A percentile compares a stretch with the other conserved stretches of the same genome.
These are phyloP conservation scores for Eudyptes chrysolophus DNA, from an alignment of 2,113 vertebrate genomes.

Conservation along the genomic window DNA sequence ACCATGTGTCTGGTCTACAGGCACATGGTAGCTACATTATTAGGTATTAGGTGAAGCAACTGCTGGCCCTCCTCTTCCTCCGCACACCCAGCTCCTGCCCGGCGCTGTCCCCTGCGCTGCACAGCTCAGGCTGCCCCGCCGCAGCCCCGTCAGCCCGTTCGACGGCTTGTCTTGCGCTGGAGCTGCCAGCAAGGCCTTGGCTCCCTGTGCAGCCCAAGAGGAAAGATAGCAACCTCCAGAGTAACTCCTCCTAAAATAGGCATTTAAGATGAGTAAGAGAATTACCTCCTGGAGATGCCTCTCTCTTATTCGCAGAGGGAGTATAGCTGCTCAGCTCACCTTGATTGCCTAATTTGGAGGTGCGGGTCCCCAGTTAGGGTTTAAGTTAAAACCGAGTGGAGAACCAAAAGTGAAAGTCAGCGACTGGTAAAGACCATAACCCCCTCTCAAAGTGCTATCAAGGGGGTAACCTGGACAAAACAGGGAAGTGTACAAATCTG, in stretches of 20 bases:
- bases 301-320: background rate
- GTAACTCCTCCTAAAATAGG: background rate
- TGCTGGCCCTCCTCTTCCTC: background rate
- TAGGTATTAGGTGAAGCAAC: background rate
- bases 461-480: background rate
- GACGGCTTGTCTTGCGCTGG: background rate
- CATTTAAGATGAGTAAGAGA: background rate
- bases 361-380: background rate
- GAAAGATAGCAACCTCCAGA: background rate
- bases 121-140: background rate
- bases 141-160: accelerated
- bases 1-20: background rate
- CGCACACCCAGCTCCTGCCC: background rate
- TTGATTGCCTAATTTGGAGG: background rate
- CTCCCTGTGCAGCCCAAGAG: background rate
- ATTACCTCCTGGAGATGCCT: background rate
- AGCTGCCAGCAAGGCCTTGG: background rate
- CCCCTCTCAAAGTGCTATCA: background rate
- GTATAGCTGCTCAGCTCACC: background rate
- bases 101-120: accelerated
- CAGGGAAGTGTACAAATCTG: accelerated
- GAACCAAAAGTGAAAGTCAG: background rate
- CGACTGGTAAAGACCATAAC: accelerated
- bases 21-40: background rate
- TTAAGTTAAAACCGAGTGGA: background rate